phyloP scores from a whole-genome alignment of 2,113 vertebrate genomes.

The Zonotrichia leucophrys region DNA sequence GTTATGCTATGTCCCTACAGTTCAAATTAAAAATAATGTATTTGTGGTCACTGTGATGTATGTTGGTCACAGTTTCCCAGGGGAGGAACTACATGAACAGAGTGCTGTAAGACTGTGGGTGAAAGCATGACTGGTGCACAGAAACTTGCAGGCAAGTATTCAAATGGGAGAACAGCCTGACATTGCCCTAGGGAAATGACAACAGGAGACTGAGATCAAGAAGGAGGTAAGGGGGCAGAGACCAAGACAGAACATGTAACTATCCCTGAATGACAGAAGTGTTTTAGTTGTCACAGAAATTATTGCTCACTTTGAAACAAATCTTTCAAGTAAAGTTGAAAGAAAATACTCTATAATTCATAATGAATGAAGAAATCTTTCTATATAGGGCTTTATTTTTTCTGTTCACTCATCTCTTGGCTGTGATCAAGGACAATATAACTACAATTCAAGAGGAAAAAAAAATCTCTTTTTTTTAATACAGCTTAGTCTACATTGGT shows the following conservation, averaged over 20 bases:
- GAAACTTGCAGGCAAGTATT: background rate
- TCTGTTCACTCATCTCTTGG: background rate
- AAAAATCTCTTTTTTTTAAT: background rate
- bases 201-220: background rate
- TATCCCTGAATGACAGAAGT: background rate
- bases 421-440: background rate
- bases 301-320: background rate
- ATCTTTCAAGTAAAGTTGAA: background rate
- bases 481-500: background rate
- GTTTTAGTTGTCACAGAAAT: background rate
- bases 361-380: background rate
- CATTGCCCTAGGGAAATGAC: background rate
- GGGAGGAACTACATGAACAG: background rate
- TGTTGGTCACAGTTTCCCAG: background rate
- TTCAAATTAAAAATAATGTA: background rate
- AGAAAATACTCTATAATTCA: background rate
- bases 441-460: background rate
- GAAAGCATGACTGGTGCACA: background rate
- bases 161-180: background rate
- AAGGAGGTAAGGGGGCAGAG: background rate
- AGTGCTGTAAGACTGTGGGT: background rate
- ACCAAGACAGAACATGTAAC: background rate
- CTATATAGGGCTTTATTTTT: background rate
- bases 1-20: background rate
- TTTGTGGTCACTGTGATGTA: background rate